Evolutionary conservation across 2,113 vertebrate genomes (phyloP).

Genomic region (Bagarius yarrelli): DNA sequence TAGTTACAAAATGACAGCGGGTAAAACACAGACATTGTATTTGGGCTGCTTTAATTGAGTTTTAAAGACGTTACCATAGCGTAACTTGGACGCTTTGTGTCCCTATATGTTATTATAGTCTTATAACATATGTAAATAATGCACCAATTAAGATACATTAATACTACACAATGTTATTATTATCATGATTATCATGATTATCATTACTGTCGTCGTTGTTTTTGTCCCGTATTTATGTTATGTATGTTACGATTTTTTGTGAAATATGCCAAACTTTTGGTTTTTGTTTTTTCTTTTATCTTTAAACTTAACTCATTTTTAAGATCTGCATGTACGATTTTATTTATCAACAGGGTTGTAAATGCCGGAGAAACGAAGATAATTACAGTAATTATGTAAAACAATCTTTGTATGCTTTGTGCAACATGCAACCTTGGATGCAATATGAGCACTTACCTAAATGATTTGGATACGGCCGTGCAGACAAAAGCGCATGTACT

Average conservation of each 20-base stretch:
- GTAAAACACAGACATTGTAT: not conserved
- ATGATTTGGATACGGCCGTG: constrained; percentile 88
- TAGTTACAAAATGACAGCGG: not conserved
- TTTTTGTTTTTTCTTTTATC: not conserved
- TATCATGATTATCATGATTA: not conserved
- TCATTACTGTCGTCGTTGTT: not conserved
- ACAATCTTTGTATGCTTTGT: no score
- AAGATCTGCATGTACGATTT: no score
- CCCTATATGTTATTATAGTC: not conserved
- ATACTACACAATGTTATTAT: not conserved
- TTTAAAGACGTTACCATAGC: not conserved
- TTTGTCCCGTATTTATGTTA: not conserved
- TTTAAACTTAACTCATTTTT: no score
- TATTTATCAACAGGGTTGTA: no score
- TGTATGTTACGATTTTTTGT: not conserved
- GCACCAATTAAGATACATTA: not conserved
- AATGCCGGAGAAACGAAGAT: no score
- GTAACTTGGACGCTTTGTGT: not conserved
- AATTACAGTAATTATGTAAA: not conserved
- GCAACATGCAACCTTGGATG: no score
- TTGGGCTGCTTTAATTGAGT: not conserved
- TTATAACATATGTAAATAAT: not conserved
- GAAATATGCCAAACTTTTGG: not conserved
- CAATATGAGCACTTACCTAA: constrained; percentile 74
- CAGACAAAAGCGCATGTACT: constrained; percentile 88